Conservation (phyloP, 64 coral and sea anemone genomes). For the Platygyra sinensis region DNA sequence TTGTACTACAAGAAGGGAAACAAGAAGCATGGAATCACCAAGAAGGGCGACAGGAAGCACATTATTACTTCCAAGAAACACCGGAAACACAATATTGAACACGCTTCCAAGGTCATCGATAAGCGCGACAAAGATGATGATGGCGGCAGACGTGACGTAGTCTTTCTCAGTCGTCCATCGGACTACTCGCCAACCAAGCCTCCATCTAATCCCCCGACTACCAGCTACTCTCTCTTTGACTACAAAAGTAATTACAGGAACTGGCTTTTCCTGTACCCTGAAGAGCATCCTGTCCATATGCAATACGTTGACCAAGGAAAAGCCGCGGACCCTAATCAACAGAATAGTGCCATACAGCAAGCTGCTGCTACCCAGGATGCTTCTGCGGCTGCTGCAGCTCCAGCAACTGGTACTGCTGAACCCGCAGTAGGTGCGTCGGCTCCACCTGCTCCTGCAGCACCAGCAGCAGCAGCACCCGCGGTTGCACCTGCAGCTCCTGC, state of each 20-base stretch:
- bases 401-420: background rate
- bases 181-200: slow-evolving; percentile 12
- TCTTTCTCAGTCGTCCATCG: slow-evolving; percentile 7
- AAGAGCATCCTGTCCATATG: slow-evolving; percentile 19
- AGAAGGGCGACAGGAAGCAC: too few species aligned
- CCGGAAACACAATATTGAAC: slow-evolving; percentile 3
- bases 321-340: slow-evolving; percentile 32
- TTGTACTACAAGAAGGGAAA: slow-evolving; percentile 51
- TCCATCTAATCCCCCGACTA: slow-evolving; percentile 4
- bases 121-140: background rate
- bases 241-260: slow-evolving; percentile 43
- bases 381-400: background rate
- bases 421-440: background rate
- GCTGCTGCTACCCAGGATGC: background rate
- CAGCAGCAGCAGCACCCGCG: background rate
- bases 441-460: background rate
- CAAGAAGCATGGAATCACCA: slow-evolving; percentile 38
- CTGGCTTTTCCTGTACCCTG: slow-evolving; percentile 38
- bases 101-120: background rate
- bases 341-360: background rate
- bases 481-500: background rate
- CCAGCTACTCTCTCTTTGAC: slow-evolving; percentile 36
- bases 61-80: background rate
- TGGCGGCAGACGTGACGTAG: slow-evolving; percentile 26
- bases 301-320: slow-evolving; percentile 21